Evolutionary conservation across 1,140 invertebrate species (phyloP).

Genomic region (Lysiphlebus fabarum): DNA sequence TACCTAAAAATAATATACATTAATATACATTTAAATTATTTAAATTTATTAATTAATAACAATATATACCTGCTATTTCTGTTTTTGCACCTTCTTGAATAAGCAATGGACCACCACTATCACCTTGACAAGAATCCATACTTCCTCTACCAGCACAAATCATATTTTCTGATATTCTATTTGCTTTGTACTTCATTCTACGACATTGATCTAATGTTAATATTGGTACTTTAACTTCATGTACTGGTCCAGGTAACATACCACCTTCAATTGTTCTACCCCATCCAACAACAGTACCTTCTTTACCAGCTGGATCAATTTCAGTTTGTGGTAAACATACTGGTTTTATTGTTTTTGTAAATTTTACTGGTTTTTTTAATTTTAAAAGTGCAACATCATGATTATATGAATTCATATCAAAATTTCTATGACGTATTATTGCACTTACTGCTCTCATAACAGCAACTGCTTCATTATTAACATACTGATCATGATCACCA

Average conservation of each 20-base stretch:
- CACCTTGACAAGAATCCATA: slow-evolving; percentile 80
- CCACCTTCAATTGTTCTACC: slow-evolving; percentile 77
- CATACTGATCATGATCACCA: slow-evolving; percentile 77
- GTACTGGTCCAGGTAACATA: slow-evolving; percentile 72
- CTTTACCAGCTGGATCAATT: slow-evolving; percentile 69
- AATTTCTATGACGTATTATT: slow-evolving; percentile 75
- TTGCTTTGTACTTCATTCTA: slow-evolving; percentile 76
- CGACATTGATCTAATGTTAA: slow-evolving; percentile 73
- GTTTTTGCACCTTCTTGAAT: slow-evolving; percentile 68
- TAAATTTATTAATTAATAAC: background rate
- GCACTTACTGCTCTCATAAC: slow-evolving; percentile 75
- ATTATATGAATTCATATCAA: slow-evolving; percentile 80
- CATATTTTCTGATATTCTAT: slow-evolving; percentile 78
- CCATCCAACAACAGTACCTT: slow-evolving; percentile 79
- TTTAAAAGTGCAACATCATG: slow-evolving; percentile 81
- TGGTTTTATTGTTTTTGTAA: slow-evolving; percentile 75
- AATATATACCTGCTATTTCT: slow-evolving; percentile 67
- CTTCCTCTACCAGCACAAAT: slow-evolving; percentile 73
- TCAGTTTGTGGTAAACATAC: slow-evolving; percentile 72
- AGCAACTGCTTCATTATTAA: slow-evolving; percentile 70
- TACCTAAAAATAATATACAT: slow-evolving; percentile 38
- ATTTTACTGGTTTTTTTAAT: slow-evolving; percentile 71
- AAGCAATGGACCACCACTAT: slow-evolving; percentile 78
- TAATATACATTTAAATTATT: too few species aligned
- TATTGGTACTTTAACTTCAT: slow-evolving; percentile 82